A percentile compares a stretch with the other conserved stretches of the same genome.
phyloP scores from a whole-genome alignment of 2,113 vertebrate species.

The Rhagologus leucostigma region DNA sequence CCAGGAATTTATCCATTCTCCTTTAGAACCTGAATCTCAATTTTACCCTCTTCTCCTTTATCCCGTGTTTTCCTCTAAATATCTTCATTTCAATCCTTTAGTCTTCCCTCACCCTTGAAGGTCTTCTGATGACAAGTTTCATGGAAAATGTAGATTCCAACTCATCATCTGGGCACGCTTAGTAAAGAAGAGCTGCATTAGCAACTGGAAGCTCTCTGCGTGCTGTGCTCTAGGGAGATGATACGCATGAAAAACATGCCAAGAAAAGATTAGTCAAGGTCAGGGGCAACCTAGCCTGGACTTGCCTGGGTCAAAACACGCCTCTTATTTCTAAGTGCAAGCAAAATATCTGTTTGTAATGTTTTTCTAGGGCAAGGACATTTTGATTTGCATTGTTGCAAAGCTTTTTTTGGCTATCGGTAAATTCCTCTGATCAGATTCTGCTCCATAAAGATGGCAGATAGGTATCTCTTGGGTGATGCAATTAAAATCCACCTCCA shows the following conservation, averaged over 20 bases:
- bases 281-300: background rate
- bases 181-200: background rate
- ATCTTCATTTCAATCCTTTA: background rate
- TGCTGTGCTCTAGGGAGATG: conserved; percentile 1
- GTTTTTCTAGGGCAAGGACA: background rate
- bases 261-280: conserved; percentile 31
- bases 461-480: background rate
- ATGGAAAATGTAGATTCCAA: background rate
- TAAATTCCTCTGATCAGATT: background rate
- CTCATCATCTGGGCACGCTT: background rate
- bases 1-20: background rate
- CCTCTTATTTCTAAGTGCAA: background rate
- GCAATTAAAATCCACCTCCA: background rate
- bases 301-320: conserved; percentile 30
- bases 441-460: background rate
- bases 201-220: background rate
- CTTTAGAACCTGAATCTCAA: background rate
- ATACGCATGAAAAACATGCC: background rate
- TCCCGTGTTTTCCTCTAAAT: background rate
- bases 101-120: background rate
- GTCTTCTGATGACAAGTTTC: background rate
- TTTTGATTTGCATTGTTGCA: background rate
- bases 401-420: background rate
- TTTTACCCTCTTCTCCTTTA: background rate
- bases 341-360: background rate